Conservation (phyloP, 2,888 invertebrate species). For the Spilarctia lutea region DNA sequence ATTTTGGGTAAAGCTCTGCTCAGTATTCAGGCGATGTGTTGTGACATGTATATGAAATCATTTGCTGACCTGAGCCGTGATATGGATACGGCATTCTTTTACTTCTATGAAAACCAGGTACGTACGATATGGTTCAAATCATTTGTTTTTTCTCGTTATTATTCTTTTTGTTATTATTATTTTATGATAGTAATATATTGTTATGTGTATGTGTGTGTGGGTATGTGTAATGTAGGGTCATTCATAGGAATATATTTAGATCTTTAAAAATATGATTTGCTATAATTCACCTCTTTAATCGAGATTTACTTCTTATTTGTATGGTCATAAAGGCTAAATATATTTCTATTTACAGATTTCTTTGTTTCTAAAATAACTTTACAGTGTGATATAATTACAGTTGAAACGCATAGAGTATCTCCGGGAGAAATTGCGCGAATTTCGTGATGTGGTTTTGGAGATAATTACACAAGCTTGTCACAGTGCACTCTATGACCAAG, state of each 20-base stretch:
- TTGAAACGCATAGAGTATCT: constrained; percentile 80
- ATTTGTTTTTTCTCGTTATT: not conserved
- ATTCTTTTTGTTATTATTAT: too few species aligned
- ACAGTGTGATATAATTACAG: constrained; percentile 59
- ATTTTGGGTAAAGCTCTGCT: constrained; percentile 90
- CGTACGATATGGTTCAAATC: too few species aligned
- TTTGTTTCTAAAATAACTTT: not conserved
- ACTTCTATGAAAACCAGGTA: constrained; percentile 91
- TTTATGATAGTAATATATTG: not conserved
- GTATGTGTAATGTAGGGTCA: too few species aligned
- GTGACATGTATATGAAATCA: constrained; percentile 87
- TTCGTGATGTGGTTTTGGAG: constrained; percentile 77
- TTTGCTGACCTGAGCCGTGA: constrained; percentile 87
- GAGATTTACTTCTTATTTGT: not conserved
- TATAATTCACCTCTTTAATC: not conserved
- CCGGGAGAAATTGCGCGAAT: constrained; percentile 68
- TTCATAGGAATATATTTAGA: not conserved
- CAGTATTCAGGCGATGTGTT: constrained; percentile 89
- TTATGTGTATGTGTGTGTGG: too few species aligned
- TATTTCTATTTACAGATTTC: not conserved
- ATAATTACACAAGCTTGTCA: constrained; percentile 89
- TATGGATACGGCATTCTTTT: constrained; percentile 87
- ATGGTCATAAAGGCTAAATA: not conserved
- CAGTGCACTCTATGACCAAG: constrained; percentile 90
- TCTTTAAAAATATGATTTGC: not conserved